Evolutionary conservation across 2,113 vertebrate genomes (phyloP).

Genomic region (Atherinomorus stipes): DNA sequence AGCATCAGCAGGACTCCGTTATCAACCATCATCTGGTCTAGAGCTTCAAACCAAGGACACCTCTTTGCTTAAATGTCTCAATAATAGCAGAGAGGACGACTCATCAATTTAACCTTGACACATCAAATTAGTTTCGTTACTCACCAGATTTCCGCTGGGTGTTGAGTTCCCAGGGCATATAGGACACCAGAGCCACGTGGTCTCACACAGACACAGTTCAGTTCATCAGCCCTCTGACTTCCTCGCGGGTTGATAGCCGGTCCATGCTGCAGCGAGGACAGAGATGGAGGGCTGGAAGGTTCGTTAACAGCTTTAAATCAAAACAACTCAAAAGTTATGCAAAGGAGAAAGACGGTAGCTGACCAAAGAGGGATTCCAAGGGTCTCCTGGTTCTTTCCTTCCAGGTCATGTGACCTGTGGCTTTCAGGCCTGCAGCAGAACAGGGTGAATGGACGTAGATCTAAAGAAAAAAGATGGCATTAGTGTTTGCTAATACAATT

Average conservation of each 20-base stretch:
- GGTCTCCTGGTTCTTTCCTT: conserved; percentile 81
- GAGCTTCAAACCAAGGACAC: conserved; percentile 10
- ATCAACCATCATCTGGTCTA: neutral
- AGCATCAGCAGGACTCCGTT: neutral
- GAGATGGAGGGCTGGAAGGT: neutral
- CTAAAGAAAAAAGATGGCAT: conserved; percentile 12
- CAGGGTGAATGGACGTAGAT: conserved; percentile 33
- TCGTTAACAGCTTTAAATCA: neutral
- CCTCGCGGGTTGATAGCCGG: conserved; percentile 77
- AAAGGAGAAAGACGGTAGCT: conserved; percentile 43
- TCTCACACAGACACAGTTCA: conserved; percentile 55
- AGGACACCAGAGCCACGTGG: conserved; percentile 64
- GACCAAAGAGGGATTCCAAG: conserved; percentile 81
- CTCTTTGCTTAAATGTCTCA: neutral
- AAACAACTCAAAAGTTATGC: conserved; percentile 2
- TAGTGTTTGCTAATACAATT: neutral
- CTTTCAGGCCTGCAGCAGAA: conserved; percentile 75
- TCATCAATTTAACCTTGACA: conserved; percentile 11
- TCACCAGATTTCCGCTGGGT: conserved; percentile 72
- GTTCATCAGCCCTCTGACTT: conserved; percentile 81
- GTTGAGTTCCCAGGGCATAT: conserved; percentile 75
- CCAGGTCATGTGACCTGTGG: conserved; percentile 86
- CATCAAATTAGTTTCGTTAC: conserved; percentile 39
- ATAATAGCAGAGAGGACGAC: conserved; percentile 1
- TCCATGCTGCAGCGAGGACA: conserved; percentile 72